phyloP scores from a whole-genome alignment of 2,113 vertebrate species.

The Galemys pyrenaicus region DNA sequence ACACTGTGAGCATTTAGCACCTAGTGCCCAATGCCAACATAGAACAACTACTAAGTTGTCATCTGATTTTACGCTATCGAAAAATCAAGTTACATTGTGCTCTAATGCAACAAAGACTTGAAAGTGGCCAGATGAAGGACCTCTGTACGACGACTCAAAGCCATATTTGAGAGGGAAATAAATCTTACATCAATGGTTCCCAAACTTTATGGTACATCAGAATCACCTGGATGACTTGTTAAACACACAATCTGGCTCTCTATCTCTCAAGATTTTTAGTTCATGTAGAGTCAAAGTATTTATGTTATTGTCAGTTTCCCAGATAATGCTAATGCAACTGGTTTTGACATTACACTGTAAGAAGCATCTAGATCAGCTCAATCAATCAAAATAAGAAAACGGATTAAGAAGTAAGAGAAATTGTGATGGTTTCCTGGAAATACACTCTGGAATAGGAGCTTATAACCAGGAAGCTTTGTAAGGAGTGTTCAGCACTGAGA shows the following conservation, averaged over 20 bases:
- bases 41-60: not conserved
- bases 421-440: not conserved
- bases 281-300: not conserved
- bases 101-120: not conserved
- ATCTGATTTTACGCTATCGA: not conserved
- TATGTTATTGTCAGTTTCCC: not conserved
- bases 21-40: not conserved
- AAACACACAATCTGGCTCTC: not conserved
- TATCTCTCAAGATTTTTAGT: too few relatives aligned
- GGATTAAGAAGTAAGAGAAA: not conserved
- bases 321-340: not conserved
- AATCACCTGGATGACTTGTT: not conserved
- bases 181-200: not conserved
- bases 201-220: not conserved
- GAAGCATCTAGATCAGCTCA: not conserved
- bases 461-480: not conserved
- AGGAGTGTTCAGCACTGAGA: rapidly evolving
- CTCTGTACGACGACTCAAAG: not conserved
- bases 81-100: not conserved
- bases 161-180: not conserved
- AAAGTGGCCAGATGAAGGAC: not conserved
- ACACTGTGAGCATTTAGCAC: not conserved
- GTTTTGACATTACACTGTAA: rapidly evolving
- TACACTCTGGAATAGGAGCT: not conserved
- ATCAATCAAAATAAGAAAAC: not conserved